These are phyloP conservation scores for Neuroterus valhalla DNA, from an alignment of 1,140 invertebrate genomes.

Conservation along the genomic window DNA sequence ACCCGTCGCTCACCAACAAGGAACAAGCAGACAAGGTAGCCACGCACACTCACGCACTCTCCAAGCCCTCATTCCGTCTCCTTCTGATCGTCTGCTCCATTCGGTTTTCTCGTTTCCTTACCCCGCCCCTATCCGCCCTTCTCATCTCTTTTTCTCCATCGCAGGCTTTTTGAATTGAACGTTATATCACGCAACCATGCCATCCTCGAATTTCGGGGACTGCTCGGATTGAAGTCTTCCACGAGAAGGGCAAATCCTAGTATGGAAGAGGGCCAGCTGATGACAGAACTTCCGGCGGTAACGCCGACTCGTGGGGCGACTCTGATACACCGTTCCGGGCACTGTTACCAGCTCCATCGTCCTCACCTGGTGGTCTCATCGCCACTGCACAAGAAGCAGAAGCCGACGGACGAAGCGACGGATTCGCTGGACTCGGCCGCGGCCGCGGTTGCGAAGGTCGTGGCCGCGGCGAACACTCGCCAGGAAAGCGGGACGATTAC, in stretches of 20 bases:
- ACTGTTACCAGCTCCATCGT: constrained; percentile 71
- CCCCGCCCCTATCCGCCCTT: constrained; percentile 20
- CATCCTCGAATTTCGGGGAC: background rate
- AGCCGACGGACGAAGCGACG: constrained; percentile 59
- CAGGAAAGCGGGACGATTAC: constrained; percentile 52
- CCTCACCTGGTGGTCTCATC: constrained; percentile 68
- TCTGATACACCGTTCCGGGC: constrained; percentile 68
- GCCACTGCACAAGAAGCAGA: constrained; percentile 63
- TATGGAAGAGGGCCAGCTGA: constrained; percentile 67
- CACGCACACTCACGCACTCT: constrained; percentile 29
- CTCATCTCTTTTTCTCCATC: background rate
- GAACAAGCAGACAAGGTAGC: constrained; percentile 11
- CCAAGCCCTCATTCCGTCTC: constrained; percentile 26
- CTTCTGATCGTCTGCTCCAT: constrained; percentile 6
- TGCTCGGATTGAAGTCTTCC: background rate
- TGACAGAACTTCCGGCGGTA: constrained; percentile 72
- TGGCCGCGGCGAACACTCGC: constrained; percentile 41
- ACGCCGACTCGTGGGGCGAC: constrained; percentile 65
- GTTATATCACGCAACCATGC: background rate
- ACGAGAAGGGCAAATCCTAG: constrained; percentile 39
- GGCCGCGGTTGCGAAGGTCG: constrained; percentile 75
- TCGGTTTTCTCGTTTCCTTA: background rate
- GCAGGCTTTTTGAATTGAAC: background rate
- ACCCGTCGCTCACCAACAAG: constrained; percentile 29
- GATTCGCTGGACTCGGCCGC: constrained; percentile 72